phyloP scores from a whole-genome alignment of 2,113 vertebrate genomes.

The Gymnogyps californianus region DNA sequence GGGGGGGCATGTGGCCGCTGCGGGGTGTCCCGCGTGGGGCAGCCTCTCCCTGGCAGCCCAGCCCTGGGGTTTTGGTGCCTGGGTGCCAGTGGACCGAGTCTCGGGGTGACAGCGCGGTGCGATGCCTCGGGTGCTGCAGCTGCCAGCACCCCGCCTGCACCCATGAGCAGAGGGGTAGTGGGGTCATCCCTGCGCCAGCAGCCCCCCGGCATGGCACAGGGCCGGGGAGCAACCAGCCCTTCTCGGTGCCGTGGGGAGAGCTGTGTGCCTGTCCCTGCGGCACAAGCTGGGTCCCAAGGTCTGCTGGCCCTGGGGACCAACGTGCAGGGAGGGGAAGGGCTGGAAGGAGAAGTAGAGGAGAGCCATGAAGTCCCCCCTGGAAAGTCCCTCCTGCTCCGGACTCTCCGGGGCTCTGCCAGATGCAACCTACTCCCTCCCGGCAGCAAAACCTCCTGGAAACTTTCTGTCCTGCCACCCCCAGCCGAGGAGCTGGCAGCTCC shows the following conservation, averaged over 20 bases:
- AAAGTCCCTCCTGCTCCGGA: background rate
- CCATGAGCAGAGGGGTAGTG: fast-evolving
- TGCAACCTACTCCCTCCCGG: fast-evolving
- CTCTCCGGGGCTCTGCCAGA: background rate
- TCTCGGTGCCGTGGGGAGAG: background rate
- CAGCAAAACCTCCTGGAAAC: background rate
- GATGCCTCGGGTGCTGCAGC: background rate
- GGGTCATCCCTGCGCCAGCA: background rate
- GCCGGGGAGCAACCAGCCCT: fast-evolving
- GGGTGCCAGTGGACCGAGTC: fast-evolving
- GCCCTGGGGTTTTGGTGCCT: fast-evolving
- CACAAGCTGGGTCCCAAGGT: background rate
- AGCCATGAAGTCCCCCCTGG: background rate
- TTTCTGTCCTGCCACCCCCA: fast-evolving
- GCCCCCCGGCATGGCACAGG: fast-evolving
- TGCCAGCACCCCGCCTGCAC: background rate
- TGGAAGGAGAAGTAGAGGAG: background rate
- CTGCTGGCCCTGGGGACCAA: background rate
- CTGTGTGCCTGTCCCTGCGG: fast-evolving
- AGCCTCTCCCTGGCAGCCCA: background rate
- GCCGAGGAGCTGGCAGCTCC: background rate
- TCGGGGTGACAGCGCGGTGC: fast-evolving
- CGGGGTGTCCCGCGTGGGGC: fast-evolving
- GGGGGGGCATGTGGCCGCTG: fast-evolving
- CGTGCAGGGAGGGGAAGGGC: fast-evolving